Evolutionary conservation across 2,113 vertebrate species (phyloP).

Genomic region (Tonatia bakeri): DNA sequence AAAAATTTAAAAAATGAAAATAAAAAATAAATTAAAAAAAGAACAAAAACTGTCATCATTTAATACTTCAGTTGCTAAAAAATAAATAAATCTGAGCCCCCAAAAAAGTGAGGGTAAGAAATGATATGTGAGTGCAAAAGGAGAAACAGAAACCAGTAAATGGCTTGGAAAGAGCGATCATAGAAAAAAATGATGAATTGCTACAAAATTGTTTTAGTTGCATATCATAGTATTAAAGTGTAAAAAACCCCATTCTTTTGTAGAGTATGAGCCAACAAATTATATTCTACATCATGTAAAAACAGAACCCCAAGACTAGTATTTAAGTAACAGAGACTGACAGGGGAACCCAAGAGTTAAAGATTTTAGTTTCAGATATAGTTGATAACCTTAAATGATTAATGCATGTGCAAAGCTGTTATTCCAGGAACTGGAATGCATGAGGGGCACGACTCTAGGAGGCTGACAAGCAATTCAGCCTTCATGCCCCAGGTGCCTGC

Average conservation of each 20-base stretch:
- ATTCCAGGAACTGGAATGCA: no score
- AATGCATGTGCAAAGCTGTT: no score
- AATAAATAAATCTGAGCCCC: slow-evolving; percentile 23
- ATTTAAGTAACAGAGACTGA: not conserved
- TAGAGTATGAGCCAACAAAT: not conserved
- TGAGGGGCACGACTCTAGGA: no score
- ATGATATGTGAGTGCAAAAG: not conserved
- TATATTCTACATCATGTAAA: not conserved
- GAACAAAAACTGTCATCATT: not conserved
- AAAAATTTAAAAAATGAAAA: no score
- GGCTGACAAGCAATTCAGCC: no score
- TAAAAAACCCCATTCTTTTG: not conserved
- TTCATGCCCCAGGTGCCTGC: no score
- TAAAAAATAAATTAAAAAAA: no score
- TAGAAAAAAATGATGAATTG: not conserved
- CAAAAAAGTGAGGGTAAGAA: not conserved
- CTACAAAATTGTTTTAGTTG: not conserved
- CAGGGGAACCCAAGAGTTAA: no score
- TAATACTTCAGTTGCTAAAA: slow-evolving; percentile 4
- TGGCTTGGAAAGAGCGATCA: not conserved
- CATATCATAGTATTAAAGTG: not conserved
- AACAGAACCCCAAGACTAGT: not conserved
- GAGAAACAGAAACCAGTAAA: not conserved
- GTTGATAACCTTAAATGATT: no score
- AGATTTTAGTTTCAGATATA: no score